Conservation (phyloP, 2,888 invertebrate genomes). For the Phania funesta region DNA sequence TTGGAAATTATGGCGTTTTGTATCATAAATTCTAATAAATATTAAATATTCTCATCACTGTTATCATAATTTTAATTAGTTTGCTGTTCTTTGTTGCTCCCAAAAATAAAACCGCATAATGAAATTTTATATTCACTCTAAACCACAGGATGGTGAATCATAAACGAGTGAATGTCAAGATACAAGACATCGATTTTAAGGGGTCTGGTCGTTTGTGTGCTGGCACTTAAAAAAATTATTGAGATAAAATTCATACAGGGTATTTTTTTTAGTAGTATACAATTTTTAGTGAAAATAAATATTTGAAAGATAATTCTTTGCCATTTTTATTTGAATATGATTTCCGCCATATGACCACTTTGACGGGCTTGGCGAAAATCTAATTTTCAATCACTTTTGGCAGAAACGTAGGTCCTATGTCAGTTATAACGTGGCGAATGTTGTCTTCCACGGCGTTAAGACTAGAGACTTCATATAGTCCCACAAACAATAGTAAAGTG, state of each 20-base stretch:
- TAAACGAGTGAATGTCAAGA: conserved; percentile 44
- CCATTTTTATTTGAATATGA: no score
- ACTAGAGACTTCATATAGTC: no score
- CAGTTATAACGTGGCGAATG: no score
- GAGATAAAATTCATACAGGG: neutral
- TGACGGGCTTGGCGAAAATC: no score
- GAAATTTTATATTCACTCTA: conserved; percentile 22
- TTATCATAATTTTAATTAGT: conserved; percentile 34
- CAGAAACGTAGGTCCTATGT: no score
- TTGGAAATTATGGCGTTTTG: neutral
- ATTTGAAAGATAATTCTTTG: no score
- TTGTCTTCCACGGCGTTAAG: no score
- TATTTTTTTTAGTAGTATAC: no score
- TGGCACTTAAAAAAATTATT: neutral
- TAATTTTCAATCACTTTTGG: no score
- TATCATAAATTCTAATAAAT: conserved; percentile 15
- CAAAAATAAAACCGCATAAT: conserved; percentile 39
- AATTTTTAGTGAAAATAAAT: no score
- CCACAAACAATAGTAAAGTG: no score
- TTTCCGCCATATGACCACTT: no score
- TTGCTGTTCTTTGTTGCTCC: conserved; percentile 8
- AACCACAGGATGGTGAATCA: conserved; percentile 39
- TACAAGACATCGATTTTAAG: neutral
- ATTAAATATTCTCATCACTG: conserved; percentile 5
- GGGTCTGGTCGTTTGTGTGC: neutral